Base-by-base conservation (phyloP, 2,888 invertebrate species). In the Andrena flavipes region DNA sequence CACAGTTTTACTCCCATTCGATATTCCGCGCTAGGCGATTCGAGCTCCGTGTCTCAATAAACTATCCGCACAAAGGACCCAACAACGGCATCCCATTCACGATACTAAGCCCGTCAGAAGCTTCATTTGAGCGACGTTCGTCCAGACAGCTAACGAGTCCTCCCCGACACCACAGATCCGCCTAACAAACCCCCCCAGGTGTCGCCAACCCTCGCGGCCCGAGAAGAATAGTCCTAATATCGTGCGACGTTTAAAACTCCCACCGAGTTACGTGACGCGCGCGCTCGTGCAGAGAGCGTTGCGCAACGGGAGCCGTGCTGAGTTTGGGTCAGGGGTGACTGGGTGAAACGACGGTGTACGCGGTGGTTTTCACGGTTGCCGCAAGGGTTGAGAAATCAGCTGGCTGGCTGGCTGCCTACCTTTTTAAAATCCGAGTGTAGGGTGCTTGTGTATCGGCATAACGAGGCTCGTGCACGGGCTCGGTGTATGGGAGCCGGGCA, bases 341-440 rank as follows among this genome's bases (percentile, higher is more conserved):
- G 26, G 73, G 65, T 72, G 71, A 74, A 67, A 76, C 48, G 26
- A 48, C 5, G 51, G 29, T 13, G 35, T 13, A 64, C 65, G 26
- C 64, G 35, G 42, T 35, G 51, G 82, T 67, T 73, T 84, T 82
- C 81, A 76, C 69, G 80, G 80, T 73, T 77, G 69, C 72, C 23
- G 85, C 83, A 82, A 88, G 85, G 87, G 88, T 82, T 84, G 78
- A 20, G 69, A 76, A 82, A 88, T 88, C 88, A 88, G 88, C 88
- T 88, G 87, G 88, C 87, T 88, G 80, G 74, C 65, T 81, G 84
- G 67, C 82, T 75, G 78, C 85, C 82, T 75, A 76, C 84, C 85
- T 88, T 77, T 88, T 87, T 84, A 76, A 87, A 88, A 83, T 63
- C 68, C 79, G 67, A 51, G 72, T 68, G 80, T 80, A 85, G 88